Conservation (phyloP, 1,140 invertebrate genomes). For the Acyrthosiphon pisum region DNA sequence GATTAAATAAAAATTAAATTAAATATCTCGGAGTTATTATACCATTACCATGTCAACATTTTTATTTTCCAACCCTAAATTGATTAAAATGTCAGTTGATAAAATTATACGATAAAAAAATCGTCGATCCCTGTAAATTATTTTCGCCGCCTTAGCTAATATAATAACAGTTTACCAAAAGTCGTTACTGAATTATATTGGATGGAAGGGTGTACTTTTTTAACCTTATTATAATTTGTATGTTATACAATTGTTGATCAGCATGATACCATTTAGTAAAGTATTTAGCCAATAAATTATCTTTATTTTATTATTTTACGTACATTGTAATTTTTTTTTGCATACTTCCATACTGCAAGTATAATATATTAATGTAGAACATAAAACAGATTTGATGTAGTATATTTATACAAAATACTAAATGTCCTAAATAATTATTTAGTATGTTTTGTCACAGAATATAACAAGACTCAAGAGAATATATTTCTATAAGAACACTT, state of each 20-base stretch:
- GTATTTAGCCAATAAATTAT: background rate
- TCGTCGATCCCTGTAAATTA: background rate
- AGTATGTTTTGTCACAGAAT: too few species aligned
- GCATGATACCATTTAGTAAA: background rate
- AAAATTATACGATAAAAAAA: constrained; percentile 17
- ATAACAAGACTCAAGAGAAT: background rate
- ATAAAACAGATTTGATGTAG: background rate
- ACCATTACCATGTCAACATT: background rate
- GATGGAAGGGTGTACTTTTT: background rate
- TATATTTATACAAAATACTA: background rate
- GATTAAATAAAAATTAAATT: constrained; percentile 7
- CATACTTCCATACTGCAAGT: background rate
- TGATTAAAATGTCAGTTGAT: background rate
- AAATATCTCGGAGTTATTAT: background rate
- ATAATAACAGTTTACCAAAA: background rate
- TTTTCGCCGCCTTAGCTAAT: background rate
- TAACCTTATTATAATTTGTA: background rate
- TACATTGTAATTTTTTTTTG: background rate
- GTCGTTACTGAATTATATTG: background rate
- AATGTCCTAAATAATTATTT: background rate
- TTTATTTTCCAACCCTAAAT: background rate
- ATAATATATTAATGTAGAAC: too few species aligned
- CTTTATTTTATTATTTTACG: background rate
- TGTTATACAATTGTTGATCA: background rate
- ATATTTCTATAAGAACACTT: background rate